Conservation (phyloP, 1,140 invertebrate genomes). For the Megalonaias nervosa region DNA sequence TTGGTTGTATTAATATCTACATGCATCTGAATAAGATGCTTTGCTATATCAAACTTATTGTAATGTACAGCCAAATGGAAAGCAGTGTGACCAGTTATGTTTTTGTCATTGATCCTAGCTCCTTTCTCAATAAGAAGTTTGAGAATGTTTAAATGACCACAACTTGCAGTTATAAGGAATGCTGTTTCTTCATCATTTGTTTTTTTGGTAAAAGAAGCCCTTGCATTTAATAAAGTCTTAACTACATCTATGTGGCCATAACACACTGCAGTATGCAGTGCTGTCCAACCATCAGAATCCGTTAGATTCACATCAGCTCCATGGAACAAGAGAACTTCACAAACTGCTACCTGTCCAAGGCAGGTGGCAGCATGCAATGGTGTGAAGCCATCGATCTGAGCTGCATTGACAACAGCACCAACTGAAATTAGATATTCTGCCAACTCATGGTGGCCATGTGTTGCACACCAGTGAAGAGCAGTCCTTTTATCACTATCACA, state of each 20-base stretch:
- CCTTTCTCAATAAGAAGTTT: slow-evolving; percentile 42
- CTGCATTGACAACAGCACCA: slow-evolving; percentile 57
- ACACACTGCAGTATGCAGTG: slow-evolving; percentile 61
- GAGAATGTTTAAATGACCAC: slow-evolving; percentile 49
- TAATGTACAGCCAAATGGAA: slow-evolving; percentile 59
- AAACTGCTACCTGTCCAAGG: slow-evolving; percentile 55
- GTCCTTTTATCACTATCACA: slow-evolving; percentile 60
- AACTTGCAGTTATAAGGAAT: slow-evolving; percentile 58
- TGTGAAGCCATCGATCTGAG: slow-evolving; percentile 62
- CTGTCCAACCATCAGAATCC: slow-evolving; percentile 62
- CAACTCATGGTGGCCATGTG: slow-evolving; percentile 51
- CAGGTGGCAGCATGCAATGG: slow-evolving; percentile 61
- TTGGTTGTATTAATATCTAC: slow-evolving; percentile 41
- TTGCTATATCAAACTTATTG: slow-evolving; percentile 50
- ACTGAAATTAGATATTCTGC: slow-evolving; percentile 47
- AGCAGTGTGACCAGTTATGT: slow-evolving; percentile 58
- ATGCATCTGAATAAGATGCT: slow-evolving; percentile 49
- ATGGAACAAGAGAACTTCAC: slow-evolving; percentile 43
- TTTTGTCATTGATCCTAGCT: slow-evolving; percentile 41
- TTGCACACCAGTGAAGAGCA: slow-evolving; percentile 63
- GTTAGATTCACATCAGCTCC: slow-evolving; percentile 50
- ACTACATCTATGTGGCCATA: slow-evolving; percentile 59
- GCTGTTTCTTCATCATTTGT: slow-evolving; percentile 54
- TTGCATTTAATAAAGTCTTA: slow-evolving; percentile 41
- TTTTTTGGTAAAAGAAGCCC: slow-evolving; percentile 42